Evolutionary conservation across 2,113 vertebrate genomes (phyloP).

Genomic region (Ginglymostoma cirratum): DNA sequence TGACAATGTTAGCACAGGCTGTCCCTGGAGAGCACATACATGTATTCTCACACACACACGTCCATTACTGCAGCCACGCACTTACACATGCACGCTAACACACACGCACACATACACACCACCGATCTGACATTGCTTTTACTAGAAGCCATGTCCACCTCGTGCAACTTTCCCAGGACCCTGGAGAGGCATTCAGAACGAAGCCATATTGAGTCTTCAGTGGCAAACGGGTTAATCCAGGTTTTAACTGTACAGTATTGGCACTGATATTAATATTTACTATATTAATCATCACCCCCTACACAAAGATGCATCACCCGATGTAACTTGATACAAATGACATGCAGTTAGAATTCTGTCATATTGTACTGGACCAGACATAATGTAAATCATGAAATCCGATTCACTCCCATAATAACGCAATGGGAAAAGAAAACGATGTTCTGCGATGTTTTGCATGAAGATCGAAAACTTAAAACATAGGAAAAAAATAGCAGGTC

Average conservation of each 20-base stretch:
- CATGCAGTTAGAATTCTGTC: conserved; percentile 32
- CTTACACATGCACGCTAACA: too few relatives aligned
- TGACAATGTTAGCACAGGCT: too few relatives aligned
- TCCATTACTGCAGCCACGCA: not conserved
- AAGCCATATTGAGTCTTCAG: not conserved
- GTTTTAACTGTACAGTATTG: conserved; percentile 32
- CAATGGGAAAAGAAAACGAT: not conserved
- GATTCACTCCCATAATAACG: not conserved
- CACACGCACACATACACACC: not conserved
- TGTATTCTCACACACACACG: not conserved
- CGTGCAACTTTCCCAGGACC: not conserved
- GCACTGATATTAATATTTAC: conserved; percentile 24
- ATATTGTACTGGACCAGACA: conserved; percentile 22
- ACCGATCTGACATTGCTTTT: not conserved
- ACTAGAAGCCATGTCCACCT: not conserved
- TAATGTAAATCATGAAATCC: conserved; percentile 19
- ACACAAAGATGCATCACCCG: conserved; percentile 23
- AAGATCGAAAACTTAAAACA: conserved; percentile 23
- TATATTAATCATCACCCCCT: conserved; percentile 18
- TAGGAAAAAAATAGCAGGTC: not conserved
- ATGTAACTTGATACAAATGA: conserved; percentile 26
- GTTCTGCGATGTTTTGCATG: not conserved
- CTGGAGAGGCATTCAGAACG: not conserved
- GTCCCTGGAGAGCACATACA: not conserved
- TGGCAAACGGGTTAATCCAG: not conserved